Percentiles rank a stretch among this genome's conserved stretches.
phyloP scores from a whole-genome alignment of 2,888 invertebrate species.

The Germaria angustata region DNA sequence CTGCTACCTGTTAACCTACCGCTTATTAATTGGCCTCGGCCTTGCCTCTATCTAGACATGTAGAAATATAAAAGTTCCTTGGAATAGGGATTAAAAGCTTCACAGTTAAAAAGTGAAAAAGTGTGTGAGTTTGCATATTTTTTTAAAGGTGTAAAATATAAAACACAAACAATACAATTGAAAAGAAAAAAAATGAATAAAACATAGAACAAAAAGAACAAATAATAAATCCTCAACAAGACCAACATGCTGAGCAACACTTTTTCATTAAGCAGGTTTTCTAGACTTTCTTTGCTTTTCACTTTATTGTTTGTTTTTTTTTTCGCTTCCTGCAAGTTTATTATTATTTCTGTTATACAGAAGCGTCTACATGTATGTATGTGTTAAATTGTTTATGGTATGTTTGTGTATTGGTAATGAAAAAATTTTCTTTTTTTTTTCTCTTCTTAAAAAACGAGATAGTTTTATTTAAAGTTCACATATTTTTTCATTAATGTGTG shows the following conservation, averaged over 20 bases:
- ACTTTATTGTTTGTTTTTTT: not conserved
- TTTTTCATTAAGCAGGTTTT: conserved; percentile 31
- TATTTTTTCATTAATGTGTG: not conserved
- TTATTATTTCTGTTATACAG: conserved; percentile 49
- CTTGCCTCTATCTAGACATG: not conserved
- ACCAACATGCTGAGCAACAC: conserved; percentile 32
- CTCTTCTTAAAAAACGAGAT: conserved; percentile 5
- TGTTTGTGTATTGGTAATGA: conserved; percentile 47
- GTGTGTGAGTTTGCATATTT: conserved; percentile 7
- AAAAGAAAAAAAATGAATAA: conserved; percentile 9
- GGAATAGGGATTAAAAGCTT: conserved; percentile 16
- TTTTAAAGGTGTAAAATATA: conserved; percentile 40
- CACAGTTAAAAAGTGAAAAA: conserved; percentile 11
- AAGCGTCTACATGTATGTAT: conserved; percentile 58
- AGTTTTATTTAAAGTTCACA: not conserved
- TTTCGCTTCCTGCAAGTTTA: conserved; percentile 9
- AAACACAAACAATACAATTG: conserved; percentile 1
- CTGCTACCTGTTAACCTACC: not conserved
- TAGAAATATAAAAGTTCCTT: conserved; percentile 7
- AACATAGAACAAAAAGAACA: not conserved
- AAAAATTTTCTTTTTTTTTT: conserved; percentile 38
- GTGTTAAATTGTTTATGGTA: conserved; percentile 61
- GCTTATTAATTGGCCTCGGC: too few species aligned
- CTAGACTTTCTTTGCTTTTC: conserved; percentile 25
- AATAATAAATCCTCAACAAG: conserved; percentile 9